Evolutionary conservation across 1,140 invertebrate species (phyloP).

Genomic region (Apis florea): DNA sequence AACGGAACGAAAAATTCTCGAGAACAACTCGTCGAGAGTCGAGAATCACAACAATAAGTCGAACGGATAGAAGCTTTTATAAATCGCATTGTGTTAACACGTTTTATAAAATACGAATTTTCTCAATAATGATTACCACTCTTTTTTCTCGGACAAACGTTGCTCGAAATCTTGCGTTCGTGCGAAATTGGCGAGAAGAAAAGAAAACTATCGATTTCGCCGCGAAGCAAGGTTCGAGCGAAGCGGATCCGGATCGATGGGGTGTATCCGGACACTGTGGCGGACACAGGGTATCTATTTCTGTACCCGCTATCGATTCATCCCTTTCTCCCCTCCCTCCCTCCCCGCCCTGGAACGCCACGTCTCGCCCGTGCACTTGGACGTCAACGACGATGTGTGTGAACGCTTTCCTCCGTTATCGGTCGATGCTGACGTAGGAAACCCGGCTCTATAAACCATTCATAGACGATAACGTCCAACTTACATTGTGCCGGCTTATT

Average conservation of each 20-base stretch:
- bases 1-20: no score
- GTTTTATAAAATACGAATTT: no score
- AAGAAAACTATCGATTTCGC: background rate
- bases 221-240: background rate
- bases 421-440: constrained; percentile 66
- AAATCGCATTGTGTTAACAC: no score
- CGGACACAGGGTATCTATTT: constrained; percentile 50
- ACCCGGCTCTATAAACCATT: constrained; percentile 59
- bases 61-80: no score
- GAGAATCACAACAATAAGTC: no score
- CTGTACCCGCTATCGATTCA: constrained; percentile 60
- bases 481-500: constrained; percentile 49
- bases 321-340: constrained; percentile 51
- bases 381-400: constrained; percentile 60
- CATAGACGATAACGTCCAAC: constrained; percentile 61
- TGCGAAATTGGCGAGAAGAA: background rate
- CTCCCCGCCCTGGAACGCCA: constrained; percentile 26
- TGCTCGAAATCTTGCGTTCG: background rate
- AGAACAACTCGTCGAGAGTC: no score
- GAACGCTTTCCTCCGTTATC: constrained; percentile 58
- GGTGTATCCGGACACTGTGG: constrained; percentile 20
- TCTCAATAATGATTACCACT: no score
- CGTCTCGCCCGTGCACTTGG: constrained; percentile 53
- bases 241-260: constrained; percentile 7
- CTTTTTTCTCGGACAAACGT: background rate